A percentile compares a stretch with the other conserved stretches of the same genome.
Evolutionary conservation across 92 coral and sea anemone genomes (phyloP).

Genomic region (Zoanthus sociatus): DNA sequence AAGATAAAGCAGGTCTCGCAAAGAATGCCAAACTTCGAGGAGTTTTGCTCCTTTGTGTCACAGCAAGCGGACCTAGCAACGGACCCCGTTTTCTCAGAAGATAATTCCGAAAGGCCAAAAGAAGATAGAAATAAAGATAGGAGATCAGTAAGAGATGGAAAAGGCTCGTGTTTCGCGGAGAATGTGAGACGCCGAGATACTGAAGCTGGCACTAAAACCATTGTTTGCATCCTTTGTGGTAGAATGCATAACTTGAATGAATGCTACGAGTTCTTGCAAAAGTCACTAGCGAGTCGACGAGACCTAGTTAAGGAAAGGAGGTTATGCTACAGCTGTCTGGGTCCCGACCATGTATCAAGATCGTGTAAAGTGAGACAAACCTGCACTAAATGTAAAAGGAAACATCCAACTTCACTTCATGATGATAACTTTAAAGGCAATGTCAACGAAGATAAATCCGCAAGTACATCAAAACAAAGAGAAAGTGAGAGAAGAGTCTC

Average conservation of each 20-base stretch:
- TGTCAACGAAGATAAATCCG: neutral
- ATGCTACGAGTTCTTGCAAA: conserved; percentile 68
- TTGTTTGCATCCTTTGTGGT: conserved; percentile 56
- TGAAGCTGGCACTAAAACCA: neutral
- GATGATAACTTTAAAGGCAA: conserved; percentile 58
- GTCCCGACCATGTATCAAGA: conserved; percentile 68
- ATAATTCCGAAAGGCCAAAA: neutral
- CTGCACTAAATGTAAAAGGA: conserved; percentile 64
- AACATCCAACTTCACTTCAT: conserved; percentile 72
- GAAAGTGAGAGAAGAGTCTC: conserved; percentile 24
- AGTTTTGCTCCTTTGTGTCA: conserved; percentile 60
- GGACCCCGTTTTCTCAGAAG: conserved; percentile 66
- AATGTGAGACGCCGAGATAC: conserved; percentile 17
- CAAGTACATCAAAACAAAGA: neutral
- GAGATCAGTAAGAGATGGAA: conserved; percentile 46
- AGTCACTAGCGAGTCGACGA: conserved; percentile 60
- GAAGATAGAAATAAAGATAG: conserved; percentile 19
- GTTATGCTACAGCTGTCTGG: conserved; percentile 31
- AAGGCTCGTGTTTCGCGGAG: conserved; percentile 47
- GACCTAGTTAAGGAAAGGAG: conserved; percentile 58
- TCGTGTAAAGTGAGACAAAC: conserved; percentile 54
- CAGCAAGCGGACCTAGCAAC: conserved; percentile 71
- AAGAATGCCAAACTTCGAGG: conserved; percentile 59
- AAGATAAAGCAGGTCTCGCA: conserved; percentile 35
- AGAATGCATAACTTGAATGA: conserved; percentile 44